Conservation (phyloP, 2,888 invertebrate species). For the Alloscopus bannaensis region DNA sequence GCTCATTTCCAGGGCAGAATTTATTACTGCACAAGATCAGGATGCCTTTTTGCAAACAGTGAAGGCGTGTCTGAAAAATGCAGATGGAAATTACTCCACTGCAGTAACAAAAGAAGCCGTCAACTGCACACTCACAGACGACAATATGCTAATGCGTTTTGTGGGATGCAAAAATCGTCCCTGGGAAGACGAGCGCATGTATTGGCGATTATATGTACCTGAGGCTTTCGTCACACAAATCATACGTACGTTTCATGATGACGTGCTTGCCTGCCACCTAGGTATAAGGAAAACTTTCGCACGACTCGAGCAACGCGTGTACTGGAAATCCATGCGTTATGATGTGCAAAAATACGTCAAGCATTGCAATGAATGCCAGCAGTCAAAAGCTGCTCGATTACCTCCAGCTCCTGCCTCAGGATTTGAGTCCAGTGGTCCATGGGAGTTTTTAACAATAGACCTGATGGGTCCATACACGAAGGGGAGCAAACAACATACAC, state of each 20-base stretch:
- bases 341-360: conserved; percentile 31
- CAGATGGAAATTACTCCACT: background rate
- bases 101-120: background rate
- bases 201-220: conserved; percentile 54
- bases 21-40: conserved; percentile 23
- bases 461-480: conserved; percentile 54
- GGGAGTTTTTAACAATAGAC: conserved; percentile 41
- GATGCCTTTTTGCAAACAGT: conserved; percentile 21
- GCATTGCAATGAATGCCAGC: conserved; percentile 30
- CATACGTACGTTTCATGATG: conserved; percentile 32
- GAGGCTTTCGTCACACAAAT: background rate
- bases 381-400: conserved; percentile 26
- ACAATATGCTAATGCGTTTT: conserved; percentile 41
- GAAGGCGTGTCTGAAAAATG: background rate
- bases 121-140: background rate
- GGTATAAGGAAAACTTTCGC: conserved; percentile 52
- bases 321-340: conserved; percentile 32
- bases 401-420: conserved; percentile 23
- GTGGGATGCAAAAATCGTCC: conserved; percentile 38
- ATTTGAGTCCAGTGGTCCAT: conserved; percentile 31
- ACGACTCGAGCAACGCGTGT: conserved; percentile 33
- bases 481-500: conserved; percentile 11
- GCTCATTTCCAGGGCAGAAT: background rate
- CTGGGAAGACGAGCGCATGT: conserved; percentile 48
- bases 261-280: conserved; percentile 28